Base-by-base conservation (phyloP, 1,140 invertebrate species). In the Euwallacea similis region DNA sequence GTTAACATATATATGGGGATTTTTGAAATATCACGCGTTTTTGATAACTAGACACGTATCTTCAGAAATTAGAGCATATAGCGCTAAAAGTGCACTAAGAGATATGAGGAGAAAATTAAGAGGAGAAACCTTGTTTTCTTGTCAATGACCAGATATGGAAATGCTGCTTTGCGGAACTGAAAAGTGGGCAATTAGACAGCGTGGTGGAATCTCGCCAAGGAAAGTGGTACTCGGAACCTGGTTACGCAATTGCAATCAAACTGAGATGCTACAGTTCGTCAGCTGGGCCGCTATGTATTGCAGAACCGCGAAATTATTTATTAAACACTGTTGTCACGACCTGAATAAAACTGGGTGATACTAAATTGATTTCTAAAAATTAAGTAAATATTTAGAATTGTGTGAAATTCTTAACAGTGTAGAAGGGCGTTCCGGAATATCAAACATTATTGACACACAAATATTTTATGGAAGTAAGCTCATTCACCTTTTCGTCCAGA, bases 81-180 rank as follows among this genome's bases (percentile, higher is more conserved):
- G 58, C 42, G 46, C 46, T 11, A 50, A 60, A 42, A 60, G 58
- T 60, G 58, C 13, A 60, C 21, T 4, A 33, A 33, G 42, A 60
- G 13, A 42, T 60, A 42, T 42, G 58, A 60, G 13, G 58, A 60
- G 58, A 60, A 60, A 60, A 60, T 60, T 60, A 60, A 60, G 58
- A 60, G 58, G 42, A 60, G 42, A 60, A 16, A 33, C 13, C 16
- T n/a, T 60, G 33, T 16, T 60, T 16, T 60, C 58, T 8, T 42
- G 42, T 60, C 42, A 11, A 60, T 33, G 21, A 33, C 21, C 33
- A 56, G 2, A 15, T 33, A 33, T 21, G 33, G 10, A 21, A 33
- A 33, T 15, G 8, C 9, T 56, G 33, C 10, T 33, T 56, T 56
- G 33, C 54, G 54, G 54, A 56, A 56, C 54, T 56, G 33, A 56